These are phyloP conservation scores for Eudasyphora cyanicolor DNA, from an alignment of 2,888 invertebrate genomes.

Conservation along the genomic window DNA sequence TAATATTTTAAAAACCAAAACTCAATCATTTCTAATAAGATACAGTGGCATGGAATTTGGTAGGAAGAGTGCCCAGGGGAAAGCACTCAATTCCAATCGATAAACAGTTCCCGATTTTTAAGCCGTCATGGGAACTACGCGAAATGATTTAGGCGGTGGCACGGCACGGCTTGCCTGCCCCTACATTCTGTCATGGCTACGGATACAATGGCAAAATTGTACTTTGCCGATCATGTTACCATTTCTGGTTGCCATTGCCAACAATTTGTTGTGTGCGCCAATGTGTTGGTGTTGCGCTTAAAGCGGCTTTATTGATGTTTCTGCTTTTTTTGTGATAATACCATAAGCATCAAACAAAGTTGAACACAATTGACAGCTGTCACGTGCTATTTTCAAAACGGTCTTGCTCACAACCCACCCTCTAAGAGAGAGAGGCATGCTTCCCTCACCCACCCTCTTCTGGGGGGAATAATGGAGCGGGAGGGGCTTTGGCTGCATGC, in stretches of 20 bases:
- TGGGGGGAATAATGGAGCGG: neutral
- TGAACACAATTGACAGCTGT: constrained; percentile 65
- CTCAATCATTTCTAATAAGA: constrained; percentile 47
- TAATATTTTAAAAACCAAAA: neutral
- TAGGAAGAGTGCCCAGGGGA: neutral
- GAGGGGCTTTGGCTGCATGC: neutral
- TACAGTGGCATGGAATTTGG: neutral
- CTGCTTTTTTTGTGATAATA: constrained; percentile 42
- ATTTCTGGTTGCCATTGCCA: neutral
- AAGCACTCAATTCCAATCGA: neutral
- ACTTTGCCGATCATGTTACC: neutral
- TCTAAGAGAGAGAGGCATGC: constrained; percentile 22
- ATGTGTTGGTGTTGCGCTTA: constrained; percentile 11
- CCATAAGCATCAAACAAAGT: constrained; percentile 49
- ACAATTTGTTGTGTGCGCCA: constrained; percentile 22
- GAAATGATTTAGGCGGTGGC: neutral
- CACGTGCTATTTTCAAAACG: constrained; percentile 59
- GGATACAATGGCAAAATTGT: neutral
- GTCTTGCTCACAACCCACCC: constrained; percentile 42
- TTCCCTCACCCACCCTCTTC: too few relatives aligned
- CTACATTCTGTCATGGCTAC: too few relatives aligned
- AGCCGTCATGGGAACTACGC: neutral
- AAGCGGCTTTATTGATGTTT: constrained; percentile 41
- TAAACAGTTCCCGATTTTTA: neutral
- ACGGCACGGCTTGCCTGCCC: too few relatives aligned